phyloP scores from a whole-genome alignment of 1,140 invertebrate genomes.

The Lordiphosa clarofinis region DNA sequence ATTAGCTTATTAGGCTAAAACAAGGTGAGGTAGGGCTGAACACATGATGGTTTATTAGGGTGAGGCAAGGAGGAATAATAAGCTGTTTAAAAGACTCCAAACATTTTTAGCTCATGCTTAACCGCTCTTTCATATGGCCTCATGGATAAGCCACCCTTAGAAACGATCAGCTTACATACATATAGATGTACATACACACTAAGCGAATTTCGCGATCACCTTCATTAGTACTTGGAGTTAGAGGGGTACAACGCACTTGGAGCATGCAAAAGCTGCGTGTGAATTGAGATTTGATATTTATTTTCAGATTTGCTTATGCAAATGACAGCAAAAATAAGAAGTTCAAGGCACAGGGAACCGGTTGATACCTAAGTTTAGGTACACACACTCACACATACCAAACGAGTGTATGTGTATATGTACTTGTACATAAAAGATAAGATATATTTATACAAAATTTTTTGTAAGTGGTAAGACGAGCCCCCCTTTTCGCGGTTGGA shows the following conservation, averaged over 20 bases:
- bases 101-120: slow-evolving; percentile 2
- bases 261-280: slow-evolving; percentile 17
- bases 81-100: too few relatives aligned
- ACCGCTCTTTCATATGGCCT: slow-evolving; percentile 5
- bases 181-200: slow-evolving; percentile 22
- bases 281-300: slow-evolving; percentile 9
- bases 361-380: slow-evolving; percentile 12
- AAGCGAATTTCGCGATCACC: slow-evolving; percentile 31
- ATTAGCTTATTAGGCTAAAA: too few relatives aligned
- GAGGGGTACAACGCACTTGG: not conserved
- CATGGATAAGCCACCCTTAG: slow-evolving; percentile 30
- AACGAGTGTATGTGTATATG: slow-evolving; percentile 1
- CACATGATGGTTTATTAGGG: not conserved
- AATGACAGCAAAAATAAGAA: slow-evolving; percentile 12
- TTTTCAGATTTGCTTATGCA: slow-evolving; percentile 7
- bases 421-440: slow-evolving; percentile 23
- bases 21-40: too few relatives aligned
- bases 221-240: slow-evolving; percentile 40
- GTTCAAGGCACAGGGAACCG: slow-evolving; percentile 32
- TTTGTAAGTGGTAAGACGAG: slow-evolving; percentile 41
- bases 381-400: not conserved
- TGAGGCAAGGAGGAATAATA: too few relatives aligned
- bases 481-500: slow-evolving; percentile 45
- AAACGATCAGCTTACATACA: slow-evolving; percentile 47
- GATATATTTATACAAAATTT: slow-evolving; percentile 46